Evolutionary conservation across 1,140 invertebrate species (phyloP).

Genomic region (Saccostrea echinata): DNA sequence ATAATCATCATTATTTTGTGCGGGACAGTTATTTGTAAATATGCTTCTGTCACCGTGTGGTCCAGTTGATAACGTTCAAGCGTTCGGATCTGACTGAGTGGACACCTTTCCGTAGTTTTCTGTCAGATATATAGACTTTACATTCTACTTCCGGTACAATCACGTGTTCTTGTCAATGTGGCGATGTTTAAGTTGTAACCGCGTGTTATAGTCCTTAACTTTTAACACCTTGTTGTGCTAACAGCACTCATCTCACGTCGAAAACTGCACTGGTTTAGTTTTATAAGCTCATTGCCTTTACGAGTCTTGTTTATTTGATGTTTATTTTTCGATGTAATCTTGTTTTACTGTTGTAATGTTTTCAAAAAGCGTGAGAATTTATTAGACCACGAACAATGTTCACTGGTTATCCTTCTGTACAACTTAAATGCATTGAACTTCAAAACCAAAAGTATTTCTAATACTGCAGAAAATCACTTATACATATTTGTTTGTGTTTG

Average conservation of each 20-base stretch:
- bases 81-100: not conserved
- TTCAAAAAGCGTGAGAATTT: not conserved
- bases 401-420: too few species aligned
- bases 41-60: not conserved
- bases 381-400: not conserved
- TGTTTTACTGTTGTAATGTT: not conserved
- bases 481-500: too few species aligned
- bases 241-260: not conserved
- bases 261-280: not conserved
- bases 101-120: not conserved
- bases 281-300: not conserved
- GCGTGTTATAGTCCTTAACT: not conserved
- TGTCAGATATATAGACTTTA: constrained; percentile 23
- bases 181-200: not conserved
- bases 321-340: not conserved
- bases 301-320: not conserved
- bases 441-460: too few species aligned
- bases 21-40: not conserved
- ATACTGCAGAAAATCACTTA: too few species aligned
- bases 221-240: not conserved
- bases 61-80: not conserved
- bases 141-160: constrained; percentile 3
- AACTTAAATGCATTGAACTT: too few species aligned
- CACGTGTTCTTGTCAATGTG: not conserved
- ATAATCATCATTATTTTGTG: not conserved